phyloP scores from a whole-genome alignment of 92 coral and sea anemone species.

The Chrysogorgia sp. region DNA sequence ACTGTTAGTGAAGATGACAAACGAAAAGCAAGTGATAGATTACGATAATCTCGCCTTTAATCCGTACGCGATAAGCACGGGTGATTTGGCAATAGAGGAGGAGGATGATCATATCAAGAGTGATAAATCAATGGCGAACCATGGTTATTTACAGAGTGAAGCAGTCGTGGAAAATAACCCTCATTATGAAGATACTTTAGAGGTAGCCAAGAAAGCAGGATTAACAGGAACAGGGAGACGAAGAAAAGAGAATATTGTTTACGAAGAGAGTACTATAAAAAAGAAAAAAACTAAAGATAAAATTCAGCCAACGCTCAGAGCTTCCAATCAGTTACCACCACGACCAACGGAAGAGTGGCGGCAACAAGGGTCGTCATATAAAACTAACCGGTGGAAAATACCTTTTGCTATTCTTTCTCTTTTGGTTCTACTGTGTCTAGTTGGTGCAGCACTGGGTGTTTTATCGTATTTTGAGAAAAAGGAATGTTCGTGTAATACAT shows the following conservation, averaged over 20 bases:
- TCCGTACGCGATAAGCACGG: conserved; percentile 43
- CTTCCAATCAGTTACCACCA: conserved; percentile 12
- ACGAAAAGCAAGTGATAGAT: neutral
- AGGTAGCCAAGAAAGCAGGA: conserved; percentile 39
- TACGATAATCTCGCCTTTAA: conserved; percentile 35
- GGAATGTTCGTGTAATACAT: conserved; percentile 18
- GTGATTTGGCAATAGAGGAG: conserved; percentile 21
- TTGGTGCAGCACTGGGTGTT: conserved; percentile 13
- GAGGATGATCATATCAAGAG: neutral
- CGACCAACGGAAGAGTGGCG: conserved; percentile 20
- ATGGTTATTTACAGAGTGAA: conserved; percentile 7
- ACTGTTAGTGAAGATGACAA: neutral
- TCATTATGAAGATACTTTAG: conserved; percentile 36
- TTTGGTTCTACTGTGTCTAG: conserved; percentile 7
- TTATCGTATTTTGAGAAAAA: conserved; percentile 19
- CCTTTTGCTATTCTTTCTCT: conserved; percentile 20
- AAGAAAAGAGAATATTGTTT: conserved; percentile 31
- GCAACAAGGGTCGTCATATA: neutral
- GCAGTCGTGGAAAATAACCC: neutral
- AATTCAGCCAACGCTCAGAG: neutral
- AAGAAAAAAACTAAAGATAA: neutral
- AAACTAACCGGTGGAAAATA: neutral
- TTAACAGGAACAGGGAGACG: conserved; percentile 19
- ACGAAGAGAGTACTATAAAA: conserved; percentile 12
- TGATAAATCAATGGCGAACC: conserved; percentile 21